Conservation (phyloP, 2,113 vertebrate species). For the Brachypteracias leptosomus region DNA sequence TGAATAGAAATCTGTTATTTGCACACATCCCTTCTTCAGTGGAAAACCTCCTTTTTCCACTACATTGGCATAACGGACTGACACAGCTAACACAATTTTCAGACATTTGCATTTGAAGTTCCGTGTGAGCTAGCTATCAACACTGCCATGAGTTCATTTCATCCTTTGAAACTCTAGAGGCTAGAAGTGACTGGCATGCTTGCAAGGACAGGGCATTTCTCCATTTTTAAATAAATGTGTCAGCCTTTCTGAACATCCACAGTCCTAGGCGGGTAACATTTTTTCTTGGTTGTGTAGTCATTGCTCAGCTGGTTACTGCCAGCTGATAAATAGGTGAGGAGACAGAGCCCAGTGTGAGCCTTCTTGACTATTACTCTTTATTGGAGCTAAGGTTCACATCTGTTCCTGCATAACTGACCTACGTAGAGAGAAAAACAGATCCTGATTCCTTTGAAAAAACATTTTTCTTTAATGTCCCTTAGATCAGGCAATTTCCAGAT, state of each 20-base stretch:
- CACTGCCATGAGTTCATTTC: not conserved
- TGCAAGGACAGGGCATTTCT: not conserved
- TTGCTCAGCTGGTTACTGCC: not conserved
- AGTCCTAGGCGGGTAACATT: not conserved
- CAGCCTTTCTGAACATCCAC: not conserved
- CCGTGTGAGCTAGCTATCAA: not conserved
- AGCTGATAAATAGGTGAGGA: not conserved
- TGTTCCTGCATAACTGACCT: not conserved
- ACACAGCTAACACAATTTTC: not conserved
- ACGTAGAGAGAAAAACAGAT: not conserved
- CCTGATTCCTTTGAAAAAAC: not conserved
- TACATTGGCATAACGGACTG: not conserved
- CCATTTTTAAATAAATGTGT: not conserved
- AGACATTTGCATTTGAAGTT: not conserved
- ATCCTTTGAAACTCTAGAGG: not conserved
- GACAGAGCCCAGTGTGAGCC: not conserved
- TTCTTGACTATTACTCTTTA: not conserved
- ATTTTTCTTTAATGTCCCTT: conserved; percentile 6
- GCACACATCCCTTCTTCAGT: not conserved
- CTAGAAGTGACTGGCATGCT: not conserved
- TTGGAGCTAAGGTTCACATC: not conserved
- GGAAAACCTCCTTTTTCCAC: not conserved
- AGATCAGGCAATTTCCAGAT: conserved; percentile 34
- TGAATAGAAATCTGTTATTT: not conserved
- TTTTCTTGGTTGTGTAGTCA: not conserved